phyloP scores from a whole-genome alignment of 2,113 vertebrate genomes.

The Brachypteracias leptosomus region DNA sequence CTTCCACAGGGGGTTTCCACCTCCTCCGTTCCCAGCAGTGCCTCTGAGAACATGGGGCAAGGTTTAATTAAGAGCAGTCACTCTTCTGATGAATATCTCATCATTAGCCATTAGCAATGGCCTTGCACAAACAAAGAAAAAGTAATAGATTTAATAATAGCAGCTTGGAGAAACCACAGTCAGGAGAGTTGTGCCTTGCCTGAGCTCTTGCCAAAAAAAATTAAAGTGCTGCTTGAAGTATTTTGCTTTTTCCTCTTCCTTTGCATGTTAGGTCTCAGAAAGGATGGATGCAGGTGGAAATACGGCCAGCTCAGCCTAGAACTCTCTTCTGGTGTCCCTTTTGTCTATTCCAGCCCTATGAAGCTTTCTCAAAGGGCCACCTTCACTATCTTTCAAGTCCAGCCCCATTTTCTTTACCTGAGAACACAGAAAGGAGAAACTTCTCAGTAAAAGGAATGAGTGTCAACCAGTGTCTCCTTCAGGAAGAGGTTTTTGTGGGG shows the following conservation, averaged over 20 bases:
- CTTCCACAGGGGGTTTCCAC: constrained; percentile 15
- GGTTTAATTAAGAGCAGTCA: constrained; percentile 59
- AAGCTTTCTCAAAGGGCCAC: neutral
- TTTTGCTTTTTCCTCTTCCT: neutral
- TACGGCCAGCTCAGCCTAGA: neutral
- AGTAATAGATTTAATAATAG: neutral
- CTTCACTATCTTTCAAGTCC: neutral
- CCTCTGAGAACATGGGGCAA: constrained; percentile 44
- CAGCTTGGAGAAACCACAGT: constrained; percentile 2
- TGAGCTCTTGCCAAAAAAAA: neutral
- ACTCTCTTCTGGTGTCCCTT: neutral
- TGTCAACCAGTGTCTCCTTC: neutral
- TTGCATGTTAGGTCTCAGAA: neutral
- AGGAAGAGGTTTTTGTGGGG: neutral
- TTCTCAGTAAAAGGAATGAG: neutral
- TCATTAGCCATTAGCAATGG: constrained; percentile 36
- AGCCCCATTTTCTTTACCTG: neutral
- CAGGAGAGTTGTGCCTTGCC: neutral
- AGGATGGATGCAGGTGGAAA: neutral
- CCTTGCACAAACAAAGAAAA: neutral
- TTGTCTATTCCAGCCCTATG: neutral
- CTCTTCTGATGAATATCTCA: constrained; percentile 54
- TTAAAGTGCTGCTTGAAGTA: neutral
- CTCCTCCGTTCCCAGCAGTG: constrained; percentile 29
- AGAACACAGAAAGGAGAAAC: neutral